Percentiles rank a stretch among this genome's conserved stretches.
phyloP scores from a whole-genome alignment of 1,140 invertebrate species.

The Agrypnia vestita region DNA sequence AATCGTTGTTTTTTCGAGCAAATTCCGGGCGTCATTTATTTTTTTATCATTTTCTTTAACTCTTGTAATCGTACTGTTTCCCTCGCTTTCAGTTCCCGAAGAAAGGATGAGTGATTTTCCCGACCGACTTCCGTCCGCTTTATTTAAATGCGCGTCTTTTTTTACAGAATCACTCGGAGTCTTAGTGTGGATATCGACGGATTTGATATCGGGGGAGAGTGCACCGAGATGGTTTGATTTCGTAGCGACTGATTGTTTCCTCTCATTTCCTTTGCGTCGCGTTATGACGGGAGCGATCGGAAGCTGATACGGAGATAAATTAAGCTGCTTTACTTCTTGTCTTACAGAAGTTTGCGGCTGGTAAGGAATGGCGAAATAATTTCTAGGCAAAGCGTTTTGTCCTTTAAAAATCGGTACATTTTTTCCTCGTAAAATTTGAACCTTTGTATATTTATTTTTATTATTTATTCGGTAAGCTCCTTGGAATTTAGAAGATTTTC shows the following conservation, averaged over 20 bases:
- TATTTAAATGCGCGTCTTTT: not conserved
- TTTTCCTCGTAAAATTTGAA: too few species aligned
- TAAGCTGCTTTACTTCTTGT: not conserved
- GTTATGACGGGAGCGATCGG: not conserved
- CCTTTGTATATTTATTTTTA: too few species aligned
- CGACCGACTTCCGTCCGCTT: not conserved
- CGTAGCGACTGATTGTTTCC: not conserved
- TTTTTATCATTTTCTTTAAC: not conserved
- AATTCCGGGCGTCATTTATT: not conserved
- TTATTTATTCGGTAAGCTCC: too few species aligned
- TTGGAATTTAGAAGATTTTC: too few species aligned
- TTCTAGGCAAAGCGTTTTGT: too few species aligned
- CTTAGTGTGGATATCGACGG: not conserved
- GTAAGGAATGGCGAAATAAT: too few species aligned
- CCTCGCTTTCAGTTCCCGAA: not conserved
- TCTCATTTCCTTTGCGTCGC: not conserved
- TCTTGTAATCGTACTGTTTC: not conserved
- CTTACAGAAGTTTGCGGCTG: too few species aligned
- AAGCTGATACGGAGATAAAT: conserved; percentile 29
- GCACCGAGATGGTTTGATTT: not conserved
- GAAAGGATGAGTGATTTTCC: not conserved
- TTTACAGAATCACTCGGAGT: not conserved
- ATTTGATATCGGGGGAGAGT: not conserved
- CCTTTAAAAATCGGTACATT: too few species aligned
- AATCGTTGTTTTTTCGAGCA: not conserved